A percentile compares a stretch with the other conserved stretches of the same genome.
These are phyloP conservation scores for Mythimna albipuncta DNA, from an alignment of 2,888 invertebrate species.

Conservation along the genomic window DNA sequence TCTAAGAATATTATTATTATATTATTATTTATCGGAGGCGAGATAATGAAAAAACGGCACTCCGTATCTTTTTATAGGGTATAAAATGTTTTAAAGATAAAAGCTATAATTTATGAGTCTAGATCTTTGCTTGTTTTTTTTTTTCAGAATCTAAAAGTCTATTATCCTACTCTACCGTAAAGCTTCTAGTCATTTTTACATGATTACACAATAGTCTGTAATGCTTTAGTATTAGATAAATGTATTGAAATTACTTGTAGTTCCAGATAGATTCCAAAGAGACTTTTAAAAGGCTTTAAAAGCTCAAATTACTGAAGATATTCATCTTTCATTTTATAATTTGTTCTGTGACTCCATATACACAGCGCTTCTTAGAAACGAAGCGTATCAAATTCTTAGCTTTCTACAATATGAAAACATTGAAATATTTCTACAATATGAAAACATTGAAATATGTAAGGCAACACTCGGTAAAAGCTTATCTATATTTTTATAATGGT, in stretches of 20 bases:
- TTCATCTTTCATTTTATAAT: not conserved
- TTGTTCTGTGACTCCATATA: not conserved
- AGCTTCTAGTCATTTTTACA: not conserved
- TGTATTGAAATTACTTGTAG: not conserved
- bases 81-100: constrained; percentile 21
- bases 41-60: constrained; percentile 40
- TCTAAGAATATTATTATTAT: constrained; percentile 50
- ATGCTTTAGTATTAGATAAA: not conserved
- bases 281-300: not conserved
- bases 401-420: not conserved
- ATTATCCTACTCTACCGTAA: not conserved
- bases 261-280: not conserved
- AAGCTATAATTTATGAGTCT: constrained; percentile 12
- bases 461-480: not conserved
- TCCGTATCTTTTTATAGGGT: constrained; percentile 8
- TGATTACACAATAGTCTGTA: not conserved
- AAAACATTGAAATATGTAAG: not conserved
- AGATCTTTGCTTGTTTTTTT: constrained; percentile 6
- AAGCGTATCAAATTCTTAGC: not conserved
- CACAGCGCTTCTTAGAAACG: not conserved
- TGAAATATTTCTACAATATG: too few species aligned
- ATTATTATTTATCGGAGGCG: constrained; percentile 50
- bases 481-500: not conserved
- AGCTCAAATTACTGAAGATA: not conserved
- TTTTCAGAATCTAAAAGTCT: not conserved